phyloP scores from a whole-genome alignment of 2,113 vertebrate genomes.

The Cervus canadensis region DNA sequence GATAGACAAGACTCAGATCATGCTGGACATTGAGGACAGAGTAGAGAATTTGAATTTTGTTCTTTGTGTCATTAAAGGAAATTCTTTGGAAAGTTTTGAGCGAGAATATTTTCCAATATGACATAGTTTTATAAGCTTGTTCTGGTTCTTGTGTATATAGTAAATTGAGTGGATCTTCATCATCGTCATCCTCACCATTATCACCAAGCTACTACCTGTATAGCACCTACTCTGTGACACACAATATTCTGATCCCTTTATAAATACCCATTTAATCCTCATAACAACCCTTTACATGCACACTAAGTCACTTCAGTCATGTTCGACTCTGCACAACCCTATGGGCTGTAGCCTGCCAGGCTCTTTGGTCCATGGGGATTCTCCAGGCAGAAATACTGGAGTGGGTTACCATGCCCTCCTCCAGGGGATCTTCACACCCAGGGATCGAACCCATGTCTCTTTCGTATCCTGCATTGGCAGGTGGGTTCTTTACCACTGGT shows the following conservation, averaged over 20 bases:
- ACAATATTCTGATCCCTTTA: not conserved
- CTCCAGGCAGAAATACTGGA: not conserved
- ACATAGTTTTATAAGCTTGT: not conserved
- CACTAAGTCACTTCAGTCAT: not conserved
- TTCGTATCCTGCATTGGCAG: not conserved
- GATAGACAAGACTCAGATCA: not conserved
- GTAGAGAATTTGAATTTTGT: not conserved
- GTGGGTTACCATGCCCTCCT: not conserved
- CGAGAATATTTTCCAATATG: not conserved
- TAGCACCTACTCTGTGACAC: not conserved
- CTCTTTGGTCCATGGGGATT: not conserved
- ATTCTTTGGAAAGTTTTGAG: not conserved
- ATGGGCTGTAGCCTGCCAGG: not conserved
- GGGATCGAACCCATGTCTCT: not conserved
- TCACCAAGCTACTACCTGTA: not conserved
- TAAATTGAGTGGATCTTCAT: not conserved
- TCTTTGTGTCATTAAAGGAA: not conserved
- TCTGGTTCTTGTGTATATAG: not conserved
- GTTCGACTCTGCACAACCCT: not conserved
- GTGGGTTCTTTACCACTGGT: fast-evolving
- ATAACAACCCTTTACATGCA: not conserved
- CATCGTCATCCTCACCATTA: not conserved
- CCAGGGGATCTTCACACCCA: not conserved
- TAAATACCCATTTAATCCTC: not conserved
- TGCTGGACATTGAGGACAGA: not conserved